Evolutionary conservation across 2,888 invertebrate genomes (phyloP), one percentile per base, ranked within the genome.

Genomic region (Metallyticus violacea): DNA sequence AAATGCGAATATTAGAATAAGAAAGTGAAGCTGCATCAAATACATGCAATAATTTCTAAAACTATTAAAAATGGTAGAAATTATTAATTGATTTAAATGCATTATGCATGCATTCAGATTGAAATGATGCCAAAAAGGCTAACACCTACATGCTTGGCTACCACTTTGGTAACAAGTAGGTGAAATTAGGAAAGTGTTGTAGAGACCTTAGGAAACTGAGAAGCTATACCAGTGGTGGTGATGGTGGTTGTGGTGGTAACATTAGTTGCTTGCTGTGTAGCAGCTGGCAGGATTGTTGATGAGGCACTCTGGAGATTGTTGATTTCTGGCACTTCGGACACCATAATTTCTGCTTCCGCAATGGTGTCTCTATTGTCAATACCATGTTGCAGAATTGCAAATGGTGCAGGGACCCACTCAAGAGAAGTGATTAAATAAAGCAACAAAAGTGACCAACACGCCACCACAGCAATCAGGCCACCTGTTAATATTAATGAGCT

Each of bases 371-470:
- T 62, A 62, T 15, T 62, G 40, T 62, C 40, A 62, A 62, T 3
- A 62, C 40, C 80, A 28, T 27, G 26, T 77, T 78, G 85, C 26
- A 77, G 78, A 28, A 85, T 25, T 7, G 81, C 26, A 40, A 86
- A 80, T 78, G 86, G 81, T 9, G 82, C 29, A 15, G 81, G 86
- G 15, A 82, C 77, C 86, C 86, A 86, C 27, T 86, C 86, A n/a
- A 86, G 79, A n/a, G 81, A 77, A 7, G 40, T 86, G 22, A 81
- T 81, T 29, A 87, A 78, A 29, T 85, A 87, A 30, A 85, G 26
- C 87, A 87, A 77, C 6, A 87, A 40, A 78, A 85, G 28, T n/a
- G 40, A 77, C 87, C 87, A 87, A 81, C 85, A 85, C 27, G 81
- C 77, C 81, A 85, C 77, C 79, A 86, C 25, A 22, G 78, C 40